phyloP scores from a whole-genome alignment of 2,113 vertebrate genomes.

The Oreocharis arfaki region DNA sequence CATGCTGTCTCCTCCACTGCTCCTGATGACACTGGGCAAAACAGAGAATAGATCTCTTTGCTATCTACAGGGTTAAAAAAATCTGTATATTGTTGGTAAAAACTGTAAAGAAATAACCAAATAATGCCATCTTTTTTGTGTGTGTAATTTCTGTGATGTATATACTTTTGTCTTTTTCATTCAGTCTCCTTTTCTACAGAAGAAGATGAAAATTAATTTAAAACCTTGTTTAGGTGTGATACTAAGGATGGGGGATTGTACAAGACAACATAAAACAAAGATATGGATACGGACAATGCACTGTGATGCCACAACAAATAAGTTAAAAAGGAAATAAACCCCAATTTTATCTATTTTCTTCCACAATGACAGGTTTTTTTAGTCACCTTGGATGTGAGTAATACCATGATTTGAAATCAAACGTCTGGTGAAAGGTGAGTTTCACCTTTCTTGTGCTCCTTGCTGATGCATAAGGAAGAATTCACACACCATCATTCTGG shows the following conservation, averaged over 20 bases:
- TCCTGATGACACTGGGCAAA: neutral
- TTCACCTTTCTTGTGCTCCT: neutral
- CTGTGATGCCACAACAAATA: neutral
- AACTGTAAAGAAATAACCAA: neutral
- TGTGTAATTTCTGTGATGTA: neutral
- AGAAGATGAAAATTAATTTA: neutral
- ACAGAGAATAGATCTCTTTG: neutral
- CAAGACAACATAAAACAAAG: neutral
- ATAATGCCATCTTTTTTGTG: neutral
- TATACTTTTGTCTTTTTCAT: neutral
- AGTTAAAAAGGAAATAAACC: neutral
- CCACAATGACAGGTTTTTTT: neutral
- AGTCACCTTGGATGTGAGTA: neutral
- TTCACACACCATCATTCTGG: accelerated
- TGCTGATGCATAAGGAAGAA: neutral
- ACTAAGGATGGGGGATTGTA: neutral
- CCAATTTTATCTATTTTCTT: neutral
- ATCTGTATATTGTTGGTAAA: neutral
- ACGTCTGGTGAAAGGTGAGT: neutral
- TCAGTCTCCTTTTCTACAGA: neutral
- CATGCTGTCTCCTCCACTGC: accelerated
- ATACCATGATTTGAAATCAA: neutral
- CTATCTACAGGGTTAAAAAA: neutral
- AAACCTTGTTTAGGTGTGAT: neutral
- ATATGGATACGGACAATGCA: neutral